Conservation (phyloP, 2,113 vertebrate genomes). For the Bufo bufo region DNA sequence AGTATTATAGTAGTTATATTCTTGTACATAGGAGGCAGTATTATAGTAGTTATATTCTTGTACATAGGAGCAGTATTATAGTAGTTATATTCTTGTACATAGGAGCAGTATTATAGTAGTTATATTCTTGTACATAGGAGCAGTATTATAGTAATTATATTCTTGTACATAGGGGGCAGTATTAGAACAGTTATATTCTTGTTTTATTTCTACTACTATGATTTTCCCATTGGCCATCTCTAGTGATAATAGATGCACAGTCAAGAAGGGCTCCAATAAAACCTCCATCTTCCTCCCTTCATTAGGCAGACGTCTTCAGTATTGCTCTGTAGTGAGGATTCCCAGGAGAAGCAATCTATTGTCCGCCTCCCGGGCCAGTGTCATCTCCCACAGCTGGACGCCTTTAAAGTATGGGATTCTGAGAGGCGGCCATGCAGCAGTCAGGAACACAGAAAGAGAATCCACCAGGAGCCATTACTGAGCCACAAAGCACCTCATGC, state of each 20-base stretch:
- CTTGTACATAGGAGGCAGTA: neutral
- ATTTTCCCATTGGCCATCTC: too few species aligned
- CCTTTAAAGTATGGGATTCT: neutral
- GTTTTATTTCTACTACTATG: neutral
- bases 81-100: constrained; percentile 1
- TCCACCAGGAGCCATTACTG: neutral
- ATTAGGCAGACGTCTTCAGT: too few species aligned
- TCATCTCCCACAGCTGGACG: neutral
- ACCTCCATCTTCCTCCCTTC: too few species aligned
- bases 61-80: neutral
- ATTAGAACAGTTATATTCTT: neutral
- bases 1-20: constrained; percentile 7
- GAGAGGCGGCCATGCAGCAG: neutral
- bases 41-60: neutral
- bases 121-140: constrained; percentile 2
- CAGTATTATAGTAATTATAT: too few species aligned
- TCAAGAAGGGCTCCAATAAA: too few species aligned
- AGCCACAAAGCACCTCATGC: neutral
- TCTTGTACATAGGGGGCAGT: neutral
- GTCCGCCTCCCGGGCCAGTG: too few species aligned
- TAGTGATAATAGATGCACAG: too few species aligned
- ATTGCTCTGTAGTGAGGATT: too few species aligned
- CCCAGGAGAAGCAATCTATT: too few species aligned
- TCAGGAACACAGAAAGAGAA: neutral
- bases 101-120: neutral